Conservation (phyloP, 2,888 invertebrate species). For the Cerceris ruficornis region DNA sequence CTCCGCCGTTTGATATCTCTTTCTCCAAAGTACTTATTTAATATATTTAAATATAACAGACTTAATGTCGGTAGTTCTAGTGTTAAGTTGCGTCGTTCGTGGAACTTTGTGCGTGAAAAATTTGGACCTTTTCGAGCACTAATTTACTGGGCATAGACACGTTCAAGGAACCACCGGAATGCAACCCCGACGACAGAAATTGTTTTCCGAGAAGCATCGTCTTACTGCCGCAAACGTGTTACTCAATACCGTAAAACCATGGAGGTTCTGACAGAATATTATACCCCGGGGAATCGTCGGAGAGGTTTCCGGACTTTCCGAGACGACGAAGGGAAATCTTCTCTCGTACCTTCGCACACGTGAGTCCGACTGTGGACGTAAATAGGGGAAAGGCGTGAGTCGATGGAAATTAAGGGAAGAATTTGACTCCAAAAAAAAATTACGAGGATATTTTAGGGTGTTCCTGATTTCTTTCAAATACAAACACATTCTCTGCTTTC, state of each 20-base stretch:
- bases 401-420: neutral
- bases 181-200: constrained; percentile 49
- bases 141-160: constrained; percentile 33
- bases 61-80: too few species aligned
- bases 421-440: neutral
- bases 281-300: constrained; percentile 55
- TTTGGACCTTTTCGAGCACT: constrained; percentile 6
- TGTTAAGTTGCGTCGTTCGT: neutral
- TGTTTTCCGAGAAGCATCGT: constrained; percentile 54
- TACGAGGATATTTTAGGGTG: neutral
- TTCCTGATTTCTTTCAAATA: too few species aligned
- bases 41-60: too few species aligned
- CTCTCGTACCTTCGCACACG: constrained; percentile 11
- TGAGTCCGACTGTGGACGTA: neutral
- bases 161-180: constrained; percentile 35
- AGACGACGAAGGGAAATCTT: constrained; percentile 25
- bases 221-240: constrained; percentile 38
- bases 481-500: too few species aligned
- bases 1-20: too few species aligned
- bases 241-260: constrained; percentile 50
- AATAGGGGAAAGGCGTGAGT: neutral
- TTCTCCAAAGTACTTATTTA: too few species aligned
- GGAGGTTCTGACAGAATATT: constrained; percentile 43
- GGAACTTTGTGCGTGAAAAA: neutral
- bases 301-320: constrained; percentile 39